Base-by-base conservation (phyloP, 2,888 invertebrate species). In the Hedychridium roseum region DNA sequence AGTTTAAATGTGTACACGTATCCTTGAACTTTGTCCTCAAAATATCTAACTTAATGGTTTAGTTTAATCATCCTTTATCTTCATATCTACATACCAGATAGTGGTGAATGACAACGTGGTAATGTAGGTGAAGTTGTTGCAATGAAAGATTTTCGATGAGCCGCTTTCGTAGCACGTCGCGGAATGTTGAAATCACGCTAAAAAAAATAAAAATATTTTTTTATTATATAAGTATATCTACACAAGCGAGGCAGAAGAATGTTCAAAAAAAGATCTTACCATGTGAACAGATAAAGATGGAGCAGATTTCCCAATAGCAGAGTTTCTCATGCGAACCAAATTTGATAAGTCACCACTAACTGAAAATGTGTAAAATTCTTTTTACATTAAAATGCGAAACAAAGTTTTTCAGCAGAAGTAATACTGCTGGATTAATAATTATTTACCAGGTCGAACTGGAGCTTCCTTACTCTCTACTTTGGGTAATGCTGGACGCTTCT, bases 271-370 rank as follows among this genome's bases (percentile, higher is more conserved):
- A 23, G 5, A 49, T 74, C 82, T 84, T 78, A 86, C 90, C 86
- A 87, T 86, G 71, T 86, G 87, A 76, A 76, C 70, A 39, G 94
- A 94, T 57, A 97, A 84, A 41, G 94, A 93, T 36, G 97, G 97
- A 52, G 96, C 96, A 1, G 96, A 97, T 79, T 96, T 95, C 40
- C 97, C 96, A 68, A 97, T 85, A 40, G 90, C 86, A 4, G 94
- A 92, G 72, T 89, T 89, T 62, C 92, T 88, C 87, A 96, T 91
- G 54, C 93, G 89, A 74, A 93, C 84, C 70, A 97, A 82, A 81
- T 95, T 96, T 48, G 87, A 85, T 35, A 83, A 71, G 64, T 86
- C 84, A 37, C 73, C 74, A 16, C 74, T 71, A 15, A 69, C 80
- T 79, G 60, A 20, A 76, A 73, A 46, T 34, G 43, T 52, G 18